Base-by-base conservation (phyloP, 2,797 vertebrate genomes). In the Microtus agrestis region DNA sequence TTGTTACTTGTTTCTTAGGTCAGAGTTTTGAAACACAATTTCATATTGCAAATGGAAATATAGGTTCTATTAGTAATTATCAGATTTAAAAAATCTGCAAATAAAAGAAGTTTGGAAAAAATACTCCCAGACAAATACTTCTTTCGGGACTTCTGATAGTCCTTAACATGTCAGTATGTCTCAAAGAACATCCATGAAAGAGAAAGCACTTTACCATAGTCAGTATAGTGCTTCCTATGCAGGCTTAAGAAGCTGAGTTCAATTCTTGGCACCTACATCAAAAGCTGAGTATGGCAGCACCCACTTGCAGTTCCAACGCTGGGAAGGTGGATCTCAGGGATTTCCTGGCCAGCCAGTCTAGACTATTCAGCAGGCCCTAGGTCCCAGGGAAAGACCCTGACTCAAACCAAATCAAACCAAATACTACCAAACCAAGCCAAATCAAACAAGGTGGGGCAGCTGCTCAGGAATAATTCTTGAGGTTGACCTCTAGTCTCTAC, bases 11-110 rank as follows among this genome's bases (percentile, higher is more conserved):
- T 48, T 79, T 76, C 27, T 81, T 67, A 19, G 21, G 67, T 71
- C n/a, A 91, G 37, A 87, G 10, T 54, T 96, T 86, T 67, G 8
- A 25, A 94, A 91, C 17, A 21, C 34, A 0, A 71, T 94, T 91
- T 11, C 27, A n/a, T 51, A 37, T 69, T 51, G 12, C 25, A 13
- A n/a, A 51, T 51, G 91, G 31, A 80, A 93, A 93, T 51, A 87
- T 5, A 91, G 46, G 12, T 94, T 48, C 23, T 15, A 51, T 31
- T 19, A 54, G 9, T 46, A 88, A n/a, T 1, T 61, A 27, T 43
- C 81, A 94, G 37, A 56, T 91, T 78, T 40, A n/a, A 78, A 37
- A 43, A 31, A 51, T 27, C 37, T 25, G 54, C 51, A 21, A 73
- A 40, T 25, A 73, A 87, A 59, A 46, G 0, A 4, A 34, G 29